phyloP scores from a whole-genome alignment of 2,888 invertebrate species.

The Merodon equestris region DNA sequence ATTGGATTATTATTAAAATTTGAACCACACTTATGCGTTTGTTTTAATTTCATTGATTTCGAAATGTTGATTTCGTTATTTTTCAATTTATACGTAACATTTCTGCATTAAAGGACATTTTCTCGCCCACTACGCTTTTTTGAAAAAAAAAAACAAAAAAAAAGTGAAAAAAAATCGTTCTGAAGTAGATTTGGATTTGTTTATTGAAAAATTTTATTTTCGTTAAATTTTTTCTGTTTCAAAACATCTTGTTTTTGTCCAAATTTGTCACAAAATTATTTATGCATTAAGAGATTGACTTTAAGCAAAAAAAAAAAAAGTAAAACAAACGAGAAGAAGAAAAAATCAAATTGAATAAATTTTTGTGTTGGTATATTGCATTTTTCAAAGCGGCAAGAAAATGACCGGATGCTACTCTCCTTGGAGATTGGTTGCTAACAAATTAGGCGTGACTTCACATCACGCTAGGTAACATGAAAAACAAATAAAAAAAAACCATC shows the following conservation, averaged over 20 bases:
- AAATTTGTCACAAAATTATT: slow-evolving; percentile 61
- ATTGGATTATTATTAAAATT: no score
- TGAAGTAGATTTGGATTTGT: slow-evolving; percentile 56
- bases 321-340: slow-evolving; percentile 55
- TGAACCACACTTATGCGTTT: no score
- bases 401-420: slow-evolving; percentile 90
- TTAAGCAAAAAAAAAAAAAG: slow-evolving; percentile 37
- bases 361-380: slow-evolving; percentile 69
- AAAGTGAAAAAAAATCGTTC: slow-evolving; percentile 23
- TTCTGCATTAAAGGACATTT: slow-evolving; percentile 64
- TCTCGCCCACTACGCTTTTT: slow-evolving; percentile 69
- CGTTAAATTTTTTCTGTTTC: slow-evolving; percentile 28
- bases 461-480: slow-evolving; percentile 73
- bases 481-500: slow-evolving; percentile 54
- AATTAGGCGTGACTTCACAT: slow-evolving; percentile 90
- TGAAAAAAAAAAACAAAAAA: slow-evolving; percentile 10
- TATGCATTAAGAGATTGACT: slow-evolving; percentile 60
- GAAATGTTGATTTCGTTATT: no score
- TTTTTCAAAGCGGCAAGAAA: slow-evolving; percentile 82
- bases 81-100: neutral
- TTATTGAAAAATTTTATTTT: slow-evolving; percentile 2
- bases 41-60: no score
- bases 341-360: slow-evolving; percentile 62
- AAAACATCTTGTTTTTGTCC: slow-evolving; percentile 44
- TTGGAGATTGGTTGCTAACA: slow-evolving; percentile 96